These are phyloP conservation scores for Orius insidiosus DNA, from an alignment of 1,140 invertebrate species.

Conservation along the genomic window DNA sequence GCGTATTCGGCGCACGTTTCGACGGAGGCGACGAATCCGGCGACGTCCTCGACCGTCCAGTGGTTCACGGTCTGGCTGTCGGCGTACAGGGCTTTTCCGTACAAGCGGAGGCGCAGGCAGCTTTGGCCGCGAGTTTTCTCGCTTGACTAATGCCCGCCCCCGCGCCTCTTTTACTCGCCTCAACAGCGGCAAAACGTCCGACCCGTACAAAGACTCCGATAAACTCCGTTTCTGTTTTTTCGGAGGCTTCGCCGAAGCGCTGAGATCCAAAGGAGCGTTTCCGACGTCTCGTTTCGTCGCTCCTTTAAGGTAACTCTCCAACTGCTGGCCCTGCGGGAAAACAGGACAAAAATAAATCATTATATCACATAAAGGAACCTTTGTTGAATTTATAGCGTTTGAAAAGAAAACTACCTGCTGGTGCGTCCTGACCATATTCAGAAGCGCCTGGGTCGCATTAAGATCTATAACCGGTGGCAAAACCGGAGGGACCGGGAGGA, in stretches of 20 bases:
- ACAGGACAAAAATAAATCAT: constrained; percentile 7
- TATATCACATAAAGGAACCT: too few species aligned
- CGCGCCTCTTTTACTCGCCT: constrained; percentile 24
- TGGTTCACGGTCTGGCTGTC: constrained; percentile 18
- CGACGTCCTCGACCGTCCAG: constrained; percentile 82
- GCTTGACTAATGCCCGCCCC: constrained; percentile 32
- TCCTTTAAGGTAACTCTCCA: constrained; percentile 44
- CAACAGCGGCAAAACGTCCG: constrained; percentile 16
- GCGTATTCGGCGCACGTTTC: constrained; percentile 84
- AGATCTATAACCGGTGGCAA: constrained; percentile 58
- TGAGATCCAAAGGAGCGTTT: constrained; percentile 37
- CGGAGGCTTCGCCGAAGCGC: constrained; percentile 26
- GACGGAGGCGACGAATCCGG: constrained; percentile 67
- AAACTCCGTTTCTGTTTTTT: constrained; percentile 19
- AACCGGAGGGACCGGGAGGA: constrained; percentile 30
- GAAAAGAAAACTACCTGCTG: constrained; percentile 30
- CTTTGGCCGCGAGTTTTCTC: constrained; percentile 22
- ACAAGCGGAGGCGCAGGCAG: constrained; percentile 23
- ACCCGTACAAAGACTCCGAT: constrained; percentile 18
- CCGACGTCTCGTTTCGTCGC: constrained; percentile 21
- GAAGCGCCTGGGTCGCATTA: constrained; percentile 57
- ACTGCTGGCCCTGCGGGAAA: constrained; percentile 30
- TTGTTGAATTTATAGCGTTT: too few species aligned
- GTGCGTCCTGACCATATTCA: constrained; percentile 65
- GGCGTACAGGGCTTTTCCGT: constrained; percentile 22